phyloP scores from a whole-genome alignment of 2,888 invertebrate genomes.

The Cetonia aurata region DNA sequence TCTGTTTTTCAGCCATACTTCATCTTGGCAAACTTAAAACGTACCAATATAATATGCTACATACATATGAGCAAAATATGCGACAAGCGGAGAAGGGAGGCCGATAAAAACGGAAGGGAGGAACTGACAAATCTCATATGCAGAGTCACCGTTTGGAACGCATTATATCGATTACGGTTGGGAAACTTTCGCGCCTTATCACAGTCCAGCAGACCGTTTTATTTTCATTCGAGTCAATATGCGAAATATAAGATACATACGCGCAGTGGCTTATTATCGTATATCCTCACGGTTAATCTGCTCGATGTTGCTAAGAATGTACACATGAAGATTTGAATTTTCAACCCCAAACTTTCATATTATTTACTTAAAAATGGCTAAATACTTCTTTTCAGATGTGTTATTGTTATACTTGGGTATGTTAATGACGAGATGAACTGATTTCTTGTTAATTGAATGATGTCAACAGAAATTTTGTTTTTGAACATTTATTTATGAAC shows the following conservation, averaged over 20 bases:
- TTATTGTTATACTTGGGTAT: too few species aligned
- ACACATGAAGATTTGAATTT: constrained; percentile 20
- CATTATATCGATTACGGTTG: constrained; percentile 58
- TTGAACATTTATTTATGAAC: too few species aligned
- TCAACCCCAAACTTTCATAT: background rate
- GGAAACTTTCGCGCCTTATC: constrained; percentile 60
- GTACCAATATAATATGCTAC: too few species aligned
- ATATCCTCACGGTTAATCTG: constrained; percentile 30
- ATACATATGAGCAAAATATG: too few species aligned
- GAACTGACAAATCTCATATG: constrained; percentile 53
- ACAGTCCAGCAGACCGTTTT: constrained; percentile 61
- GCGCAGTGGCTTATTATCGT: constrained; percentile 33
- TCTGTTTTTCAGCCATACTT: too few species aligned
- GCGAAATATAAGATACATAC: constrained; percentile 55
- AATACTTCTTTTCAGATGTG: too few species aligned
- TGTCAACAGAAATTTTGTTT: too few species aligned
- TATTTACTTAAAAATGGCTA: background rate
- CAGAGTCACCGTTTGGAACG: constrained; percentile 53
- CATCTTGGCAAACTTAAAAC: too few species aligned
- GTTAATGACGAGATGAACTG: too few species aligned
- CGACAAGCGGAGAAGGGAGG: constrained; percentile 10
- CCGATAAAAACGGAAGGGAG: constrained; percentile 41
- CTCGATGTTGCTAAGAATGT: constrained; percentile 11
- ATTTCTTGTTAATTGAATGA: too few species aligned
- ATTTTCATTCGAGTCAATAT: constrained; percentile 59